Evolutionary conservation across 2,888 invertebrate genomes (phyloP).

Genomic region (Tuberolachnus salignus): DNA sequence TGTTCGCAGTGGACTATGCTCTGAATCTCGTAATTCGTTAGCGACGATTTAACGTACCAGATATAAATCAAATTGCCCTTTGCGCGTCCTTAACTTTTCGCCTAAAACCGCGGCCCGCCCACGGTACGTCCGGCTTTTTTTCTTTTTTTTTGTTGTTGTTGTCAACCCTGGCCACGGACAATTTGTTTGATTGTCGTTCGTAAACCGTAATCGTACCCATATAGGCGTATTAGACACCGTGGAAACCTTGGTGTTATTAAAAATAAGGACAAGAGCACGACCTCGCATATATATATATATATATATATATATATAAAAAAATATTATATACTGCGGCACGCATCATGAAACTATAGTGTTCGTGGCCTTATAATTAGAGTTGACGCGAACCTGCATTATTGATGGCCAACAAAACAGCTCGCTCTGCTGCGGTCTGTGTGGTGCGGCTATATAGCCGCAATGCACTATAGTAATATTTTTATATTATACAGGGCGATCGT

Average conservation of each 20-base stretch:
- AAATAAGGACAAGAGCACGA: slow-evolving; percentile 42
- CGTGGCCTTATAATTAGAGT: slow-evolving; percentile 28
- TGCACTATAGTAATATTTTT: no score
- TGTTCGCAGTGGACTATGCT: no score
- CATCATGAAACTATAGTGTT: not conserved
- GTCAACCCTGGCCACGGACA: not conserved
- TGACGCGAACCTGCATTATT: slow-evolving; percentile 26
- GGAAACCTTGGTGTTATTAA: slow-evolving; percentile 15
- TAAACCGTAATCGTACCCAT: not conserved
- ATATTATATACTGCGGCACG: not conserved
- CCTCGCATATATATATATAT: not conserved
- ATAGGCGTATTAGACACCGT: not conserved
- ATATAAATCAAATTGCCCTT: no score
- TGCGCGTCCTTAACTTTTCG: no score
- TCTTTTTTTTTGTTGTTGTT: not conserved
- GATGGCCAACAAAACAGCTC: not conserved
- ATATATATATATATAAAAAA: not conserved
- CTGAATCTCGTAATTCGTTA: no score
- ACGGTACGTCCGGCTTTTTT: no score
- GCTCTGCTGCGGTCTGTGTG: not conserved
- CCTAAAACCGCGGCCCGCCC: no score
- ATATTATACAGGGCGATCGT: no score
- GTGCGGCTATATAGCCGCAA: no score
- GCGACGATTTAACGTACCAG: no score
- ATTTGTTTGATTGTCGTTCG: slow-evolving; percentile 1